Conservation (phyloP, 2,888 invertebrate genomes). For the Clunio marinus region DNA sequence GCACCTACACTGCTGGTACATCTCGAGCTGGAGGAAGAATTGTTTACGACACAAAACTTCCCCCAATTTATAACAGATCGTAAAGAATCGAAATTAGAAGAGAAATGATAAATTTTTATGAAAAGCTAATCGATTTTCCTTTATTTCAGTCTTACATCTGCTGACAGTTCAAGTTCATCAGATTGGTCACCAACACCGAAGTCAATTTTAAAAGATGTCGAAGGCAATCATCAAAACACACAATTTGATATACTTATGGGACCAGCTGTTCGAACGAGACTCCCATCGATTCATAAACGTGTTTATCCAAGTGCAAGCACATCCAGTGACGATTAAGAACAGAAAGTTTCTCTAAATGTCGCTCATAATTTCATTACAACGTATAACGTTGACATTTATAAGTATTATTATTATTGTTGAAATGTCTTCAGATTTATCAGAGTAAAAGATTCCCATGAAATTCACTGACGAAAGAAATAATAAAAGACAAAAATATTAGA, state of each 20-base stretch:
- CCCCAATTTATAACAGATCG: slow-evolving; percentile 51
- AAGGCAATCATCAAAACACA: slow-evolving; percentile 15
- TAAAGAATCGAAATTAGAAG: slow-evolving; percentile 42
- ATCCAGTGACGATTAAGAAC: slow-evolving; percentile 45
- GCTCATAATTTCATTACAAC: too few relatives aligned
- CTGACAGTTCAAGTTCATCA: slow-evolving; percentile 50
- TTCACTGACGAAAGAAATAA: too few relatives aligned
- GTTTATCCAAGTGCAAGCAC: slow-evolving; percentile 53
- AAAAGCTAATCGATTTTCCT: too few relatives aligned
- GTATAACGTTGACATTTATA: too few relatives aligned
- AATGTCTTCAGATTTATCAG: too few relatives aligned
- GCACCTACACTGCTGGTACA: slow-evolving; percentile 60
- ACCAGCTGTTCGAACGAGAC: slow-evolving; percentile 24
- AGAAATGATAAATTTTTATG: not conserved
- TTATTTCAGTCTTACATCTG: slow-evolving; percentile 31
- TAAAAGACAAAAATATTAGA: too few relatives aligned
- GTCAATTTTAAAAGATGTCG: not conserved
- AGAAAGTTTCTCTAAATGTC: not conserved
- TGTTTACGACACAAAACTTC: slow-evolving; percentile 50
- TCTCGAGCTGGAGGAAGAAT: slow-evolving; percentile 44
- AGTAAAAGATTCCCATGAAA: too few relatives aligned
- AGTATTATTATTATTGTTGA: too few relatives aligned
- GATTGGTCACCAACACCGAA: slow-evolving; percentile 50
- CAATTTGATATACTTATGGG: slow-evolving; percentile 34
- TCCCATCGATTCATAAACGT: slow-evolving; percentile 24